These are phyloP conservation scores for Chondrosia reniformis DNA, from an alignment of 37 sponge, comb jelly and placozoan genomes.

Conservation along the genomic window DNA sequence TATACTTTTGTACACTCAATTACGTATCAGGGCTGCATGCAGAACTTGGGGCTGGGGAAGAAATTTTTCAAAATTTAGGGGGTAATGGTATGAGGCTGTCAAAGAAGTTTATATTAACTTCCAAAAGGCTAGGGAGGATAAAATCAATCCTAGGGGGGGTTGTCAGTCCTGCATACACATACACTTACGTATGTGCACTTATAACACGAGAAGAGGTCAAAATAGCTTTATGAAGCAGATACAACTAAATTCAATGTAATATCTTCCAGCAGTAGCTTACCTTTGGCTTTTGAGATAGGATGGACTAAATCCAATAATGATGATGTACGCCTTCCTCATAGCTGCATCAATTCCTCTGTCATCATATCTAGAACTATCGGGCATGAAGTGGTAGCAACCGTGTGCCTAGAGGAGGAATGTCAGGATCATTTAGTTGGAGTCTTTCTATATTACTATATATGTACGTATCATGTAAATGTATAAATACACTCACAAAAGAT, in stretches of 20 bases:
- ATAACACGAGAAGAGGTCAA: too few species aligned
- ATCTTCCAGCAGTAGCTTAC: too few species aligned
- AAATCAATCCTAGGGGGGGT: too few species aligned
- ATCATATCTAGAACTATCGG: slow-evolving; percentile 42
- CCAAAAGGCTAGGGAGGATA: too few species aligned
- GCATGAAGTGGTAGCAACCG: slow-evolving; percentile 70
- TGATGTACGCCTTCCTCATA: slow-evolving; percentile 57
- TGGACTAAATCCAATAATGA: slow-evolving; percentile 50
- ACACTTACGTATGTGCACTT: background rate
- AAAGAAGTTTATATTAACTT: too few species aligned
- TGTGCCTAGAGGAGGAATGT: slow-evolving; percentile 2
- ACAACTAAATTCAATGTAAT: too few species aligned
- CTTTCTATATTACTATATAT: background rate
- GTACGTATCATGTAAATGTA: background rate
- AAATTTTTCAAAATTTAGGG: too few species aligned
- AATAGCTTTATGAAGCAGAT: too few species aligned
- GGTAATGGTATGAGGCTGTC: too few species aligned
- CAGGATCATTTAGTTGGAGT: background rate
- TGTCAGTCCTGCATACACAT: background rate
- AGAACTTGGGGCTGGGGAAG: too few species aligned
- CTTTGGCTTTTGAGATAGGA: slow-evolving; percentile 59
- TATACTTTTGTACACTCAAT: background rate
- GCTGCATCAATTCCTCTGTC: slow-evolving; percentile 31
- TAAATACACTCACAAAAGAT: background rate
- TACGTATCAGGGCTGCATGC: background rate